Base-by-base conservation (phyloP, 1,140 invertebrate genomes). In the Drosophila leontia region DNA sequence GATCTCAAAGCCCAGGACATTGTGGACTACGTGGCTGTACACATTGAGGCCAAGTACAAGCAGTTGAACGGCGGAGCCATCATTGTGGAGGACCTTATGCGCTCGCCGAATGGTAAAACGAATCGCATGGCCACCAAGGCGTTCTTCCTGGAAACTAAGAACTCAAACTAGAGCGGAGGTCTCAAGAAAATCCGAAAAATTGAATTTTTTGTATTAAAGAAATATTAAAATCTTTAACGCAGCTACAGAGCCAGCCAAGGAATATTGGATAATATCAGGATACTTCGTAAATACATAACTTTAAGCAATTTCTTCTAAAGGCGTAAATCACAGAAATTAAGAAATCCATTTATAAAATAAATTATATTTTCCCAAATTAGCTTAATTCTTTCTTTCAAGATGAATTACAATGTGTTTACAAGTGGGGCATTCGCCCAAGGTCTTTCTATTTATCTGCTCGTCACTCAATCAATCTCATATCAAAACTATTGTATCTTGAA, bases 11-110 rank as follows among this genome's bases (percentile, higher is more conserved):
- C 82, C 13, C 65, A 92, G 45, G 86, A 92, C 55, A 60, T 92
- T 19, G 53, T 85, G 1, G 70, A 92, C 7, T 82, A 67, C 34
- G 86, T 91, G 15, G 57, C 51, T 8, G n/a, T 35, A 2, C 69
- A 75, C 5, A 56, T 62, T 2, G 53, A 50, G n/a, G 62, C 82
- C 41, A 79, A 75, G 19, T 83, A 91, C 19, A 93, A 93, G 47
- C 78, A 85, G 13, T 65, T 94, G 1, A 47, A 91, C 32, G 93
- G 90, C 11, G 93, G 93, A 11, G 92, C 93, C 17, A 75, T 91
- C 26, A 93, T 94, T 59, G 69, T 94, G n/a, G 84, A 94, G 5
- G 64, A 83, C 23, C 92, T 95, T 51, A 37, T 44, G 17, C 76
- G 67, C 6, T 79, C 69, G 35, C 50, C 86, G 29, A 90, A 90